Percentiles rank a stretch among this genome's conserved stretches.
These are phyloP conservation scores for Vimba vimba DNA, from an alignment of 2,113 vertebrate genomes.

Conservation along the genomic window DNA sequence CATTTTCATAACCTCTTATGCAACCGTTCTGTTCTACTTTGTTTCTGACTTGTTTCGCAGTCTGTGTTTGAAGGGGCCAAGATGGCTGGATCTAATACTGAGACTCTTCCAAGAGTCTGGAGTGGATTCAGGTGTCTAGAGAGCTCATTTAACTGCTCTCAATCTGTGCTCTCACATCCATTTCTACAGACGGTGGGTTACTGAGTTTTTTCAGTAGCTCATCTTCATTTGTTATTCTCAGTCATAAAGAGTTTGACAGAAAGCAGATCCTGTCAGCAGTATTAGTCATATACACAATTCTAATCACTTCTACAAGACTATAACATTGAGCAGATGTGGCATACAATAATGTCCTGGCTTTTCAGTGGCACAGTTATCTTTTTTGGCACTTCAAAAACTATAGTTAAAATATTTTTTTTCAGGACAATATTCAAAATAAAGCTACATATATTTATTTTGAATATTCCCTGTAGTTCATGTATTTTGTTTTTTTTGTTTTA, in stretches of 20 bases:
- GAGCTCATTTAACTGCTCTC: constrained; percentile 23
- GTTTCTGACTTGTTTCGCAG: constrained; percentile 17
- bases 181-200: constrained; percentile 37
- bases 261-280: constrained; percentile 4
- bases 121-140: constrained; percentile 54
- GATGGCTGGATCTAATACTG: constrained; percentile 51
- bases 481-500: neutral
- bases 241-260: constrained; percentile 8
- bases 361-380: neutral
- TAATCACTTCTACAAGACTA: neutral
- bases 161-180: neutral
- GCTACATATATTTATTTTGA: no score
- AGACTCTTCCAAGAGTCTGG: constrained; percentile 57
- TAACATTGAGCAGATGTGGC: neutral
- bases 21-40: constrained; percentile 46
- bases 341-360: neutral
- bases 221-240: constrained; percentile 3
- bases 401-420: no score
- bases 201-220: neutral
- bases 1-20: constrained; percentile 38
- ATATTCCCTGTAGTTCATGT: neutral
- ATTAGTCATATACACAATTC: neutral
- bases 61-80: constrained; percentile 46
- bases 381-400: neutral
- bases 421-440: no score